A percentile compares a stretch with the other conserved stretches of the same genome.
phyloP scores from a whole-genome alignment of 2,888 invertebrate species.

The Eurytoma adleriae region DNA sequence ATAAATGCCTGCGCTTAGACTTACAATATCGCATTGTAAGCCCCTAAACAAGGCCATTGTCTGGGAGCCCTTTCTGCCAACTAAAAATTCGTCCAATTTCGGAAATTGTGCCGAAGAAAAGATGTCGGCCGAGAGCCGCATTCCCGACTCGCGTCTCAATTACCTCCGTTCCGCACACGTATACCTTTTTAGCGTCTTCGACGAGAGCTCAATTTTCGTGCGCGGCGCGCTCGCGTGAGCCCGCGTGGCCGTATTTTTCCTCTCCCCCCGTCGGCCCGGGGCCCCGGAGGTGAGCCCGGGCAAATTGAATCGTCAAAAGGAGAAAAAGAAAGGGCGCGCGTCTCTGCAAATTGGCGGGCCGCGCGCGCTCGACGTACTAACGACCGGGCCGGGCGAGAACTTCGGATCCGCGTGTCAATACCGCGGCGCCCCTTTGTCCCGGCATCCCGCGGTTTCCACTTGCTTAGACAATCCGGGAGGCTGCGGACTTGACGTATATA shows the following conservation, averaged over 20 bases:
- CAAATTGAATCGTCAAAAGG: constrained; percentile 71
- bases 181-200: neutral
- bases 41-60: neutral
- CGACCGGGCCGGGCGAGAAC: constrained; percentile 59
- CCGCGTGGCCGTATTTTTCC: neutral
- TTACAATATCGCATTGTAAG: neutral
- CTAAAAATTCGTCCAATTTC: too few species aligned
- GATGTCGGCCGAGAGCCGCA: neutral
- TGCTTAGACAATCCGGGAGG: too few species aligned
- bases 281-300: neutral
- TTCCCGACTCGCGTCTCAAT: neutral
- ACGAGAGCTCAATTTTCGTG: constrained; percentile 20
- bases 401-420: constrained; percentile 38
- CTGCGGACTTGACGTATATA: too few species aligned
- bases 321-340: constrained; percentile 1
- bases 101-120: too few species aligned
- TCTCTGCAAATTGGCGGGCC: constrained; percentile 58
- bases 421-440: too few species aligned
- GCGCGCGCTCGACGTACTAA: constrained; percentile 59
- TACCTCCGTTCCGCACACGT: neutral
- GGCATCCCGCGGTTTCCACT: too few species aligned
- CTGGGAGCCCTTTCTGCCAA: neutral
- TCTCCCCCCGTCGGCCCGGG: too few species aligned
- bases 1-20: too few species aligned
- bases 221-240: constrained; percentile 32